Conservation (phyloP, 2,113 vertebrate species). For the Pristiophorus japonicus region DNA sequence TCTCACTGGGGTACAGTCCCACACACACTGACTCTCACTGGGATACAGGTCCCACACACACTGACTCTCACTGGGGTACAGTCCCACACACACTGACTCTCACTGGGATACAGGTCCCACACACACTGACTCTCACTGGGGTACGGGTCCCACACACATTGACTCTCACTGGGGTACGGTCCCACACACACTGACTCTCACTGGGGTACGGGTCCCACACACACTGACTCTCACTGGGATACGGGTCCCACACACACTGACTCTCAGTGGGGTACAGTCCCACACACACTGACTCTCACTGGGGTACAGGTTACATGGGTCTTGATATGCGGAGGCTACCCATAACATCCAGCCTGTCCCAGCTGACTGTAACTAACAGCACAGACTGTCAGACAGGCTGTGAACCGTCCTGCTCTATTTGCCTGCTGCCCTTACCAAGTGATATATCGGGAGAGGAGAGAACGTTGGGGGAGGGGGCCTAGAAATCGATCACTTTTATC, state of each 20-base stretch:
- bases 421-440: neutral
- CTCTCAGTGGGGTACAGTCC: neutral
- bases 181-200: neutral
- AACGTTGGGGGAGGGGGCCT: neutral
- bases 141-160: neutral
- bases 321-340: neutral
- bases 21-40: neutral
- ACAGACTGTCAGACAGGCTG: neutral
- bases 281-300: neutral
- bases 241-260: neutral
- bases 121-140: neutral
- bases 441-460: neutral
- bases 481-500: neutral
- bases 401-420: neutral
- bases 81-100: too few species aligned
- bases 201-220: neutral
- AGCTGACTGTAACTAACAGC: neutral
- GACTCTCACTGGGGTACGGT: neutral
- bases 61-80: too few species aligned
- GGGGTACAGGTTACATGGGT: neutral
- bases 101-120: too few species aligned
- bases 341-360: neutral
- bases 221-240: too few species aligned
- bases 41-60: too few species aligned
- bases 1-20: neutral